Evolutionary conservation across 2,797 vertebrate genomes (phyloP), one percentile per base, ranked within the genome.

Genomic region (Paratrypauchen microcephalus): DNA sequence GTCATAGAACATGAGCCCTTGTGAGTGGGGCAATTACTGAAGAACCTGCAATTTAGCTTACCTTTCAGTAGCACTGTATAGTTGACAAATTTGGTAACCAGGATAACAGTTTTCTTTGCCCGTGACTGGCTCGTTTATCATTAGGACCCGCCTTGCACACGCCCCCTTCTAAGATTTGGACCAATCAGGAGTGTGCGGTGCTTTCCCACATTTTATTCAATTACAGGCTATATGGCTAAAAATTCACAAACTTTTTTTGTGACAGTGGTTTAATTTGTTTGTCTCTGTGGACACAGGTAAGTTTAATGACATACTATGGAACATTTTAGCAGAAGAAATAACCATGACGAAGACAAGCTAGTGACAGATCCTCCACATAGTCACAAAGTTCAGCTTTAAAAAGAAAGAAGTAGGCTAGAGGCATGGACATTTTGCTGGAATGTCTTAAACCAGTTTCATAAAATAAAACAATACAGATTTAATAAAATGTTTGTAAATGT

Each of bases 61-160:
- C 86, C 85, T 81, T 74, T 61, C 68, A 69, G 65, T 66, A 57
- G 65, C 61, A 48, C 56, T 41, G 26, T 12, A 13, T 26, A 60
- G 63, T 87, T 90, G 86, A 92, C 92, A 88, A 94, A 94, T 94
- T 90, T 90, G 88, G 96, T 97, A 95, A 95, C 97, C 92, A 93
- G 78, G 87, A 94, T 79, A 94, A 98, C 96, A 80, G 79, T 79
- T 66, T 81, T 50, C 63, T 59, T 24, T 3, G 13, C 28, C 24
- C 77, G 15, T n/a, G 36, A 95, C 95, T 97, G 95, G 95, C 24
- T 26, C 0, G 76, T 95, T 94, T 87, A 85, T 93, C 84, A 68
- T 55, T 2, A 30, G 13, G 55, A 24, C 47, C 71, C 68, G 30
- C 82, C 63, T 62, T 4, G 23, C 74, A 30, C 70, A 81, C 81